Evolutionary conservation across 2,113 vertebrate species (phyloP).

Genomic region (Etheostoma spectabile): DNA sequence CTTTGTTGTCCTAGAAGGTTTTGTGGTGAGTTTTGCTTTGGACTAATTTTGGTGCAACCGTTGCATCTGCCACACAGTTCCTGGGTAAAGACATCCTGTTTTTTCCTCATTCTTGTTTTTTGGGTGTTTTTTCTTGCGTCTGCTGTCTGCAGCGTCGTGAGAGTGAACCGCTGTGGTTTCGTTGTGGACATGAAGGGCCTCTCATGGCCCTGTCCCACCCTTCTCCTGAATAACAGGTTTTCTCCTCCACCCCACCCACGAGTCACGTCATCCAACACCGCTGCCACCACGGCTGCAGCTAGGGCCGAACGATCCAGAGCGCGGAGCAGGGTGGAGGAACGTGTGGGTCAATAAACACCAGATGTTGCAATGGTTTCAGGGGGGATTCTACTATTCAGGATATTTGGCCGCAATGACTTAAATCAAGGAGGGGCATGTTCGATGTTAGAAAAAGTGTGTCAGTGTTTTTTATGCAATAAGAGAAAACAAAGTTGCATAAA

Average conservation of each 20-base stretch:
- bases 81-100: conserved; percentile 60
- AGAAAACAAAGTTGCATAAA: conserved; percentile 11
- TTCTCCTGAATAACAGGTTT: conserved; percentile 71
- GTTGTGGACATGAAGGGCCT: conserved; percentile 51
- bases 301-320: conserved; percentile 15
- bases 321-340: conserved; percentile 40
- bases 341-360: conserved; percentile 71
- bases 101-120: conserved; percentile 36
- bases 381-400: conserved; percentile 35
- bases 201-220: conserved; percentile 64
- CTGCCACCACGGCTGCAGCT: conserved; percentile 44
- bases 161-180: conserved; percentile 57
- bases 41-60: conserved; percentile 4
- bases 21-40: conserved; percentile 7
- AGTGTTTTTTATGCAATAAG: conserved; percentile 20
- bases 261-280: conserved; percentile 57
- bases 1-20: conserved; percentile 8
- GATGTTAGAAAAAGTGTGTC: neutral
- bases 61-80: conserved; percentile 2
- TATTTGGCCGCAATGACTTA: conserved; percentile 20
- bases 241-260: conserved; percentile 64
- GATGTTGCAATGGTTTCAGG: conserved; percentile 68
- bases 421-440: neutral
- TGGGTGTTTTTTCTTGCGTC: conserved; percentile 39
- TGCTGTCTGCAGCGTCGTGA: conserved; percentile 33